Conservation (phyloP, 1,140 invertebrate species). For the Ceratitis capitata region DNA sequence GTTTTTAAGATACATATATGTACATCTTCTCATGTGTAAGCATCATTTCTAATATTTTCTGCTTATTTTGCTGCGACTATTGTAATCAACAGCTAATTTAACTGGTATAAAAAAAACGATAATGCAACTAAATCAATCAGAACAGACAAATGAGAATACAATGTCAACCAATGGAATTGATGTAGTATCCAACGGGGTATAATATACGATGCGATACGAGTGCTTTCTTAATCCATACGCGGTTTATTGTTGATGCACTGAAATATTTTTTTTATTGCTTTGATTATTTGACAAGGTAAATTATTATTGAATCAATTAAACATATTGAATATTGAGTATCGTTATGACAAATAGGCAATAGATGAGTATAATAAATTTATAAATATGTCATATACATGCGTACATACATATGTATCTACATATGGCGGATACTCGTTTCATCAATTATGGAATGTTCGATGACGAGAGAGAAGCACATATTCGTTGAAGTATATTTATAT, state of each 20-base stretch:
- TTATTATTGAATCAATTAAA: constrained; percentile 25
- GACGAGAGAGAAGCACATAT: neutral
- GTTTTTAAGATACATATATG: too few species aligned
- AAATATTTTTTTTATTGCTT: neutral
- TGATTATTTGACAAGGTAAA: constrained; percentile 30
- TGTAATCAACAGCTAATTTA: neutral
- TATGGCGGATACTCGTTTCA: neutral
- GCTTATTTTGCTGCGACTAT: too few species aligned
- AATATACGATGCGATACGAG: neutral
- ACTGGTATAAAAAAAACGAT: neutral
- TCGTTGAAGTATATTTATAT: too few species aligned
- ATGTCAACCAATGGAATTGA: neutral
- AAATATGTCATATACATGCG: too few species aligned
- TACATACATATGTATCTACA: too few species aligned
- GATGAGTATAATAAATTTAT: too few species aligned
- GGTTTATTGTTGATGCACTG: neutral
- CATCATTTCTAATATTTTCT: too few species aligned
- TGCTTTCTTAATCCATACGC: neutral
- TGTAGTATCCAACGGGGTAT: neutral
- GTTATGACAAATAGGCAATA: neutral
- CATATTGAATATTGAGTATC: neutral
- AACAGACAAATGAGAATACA: neutral
- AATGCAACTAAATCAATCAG: neutral
- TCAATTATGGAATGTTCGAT: neutral
- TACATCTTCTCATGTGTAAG: too few species aligned